Evolutionary conservation across 2,888 invertebrate genomes (phyloP), one percentile per base, ranked within the genome.

Genomic region (Brachypalpus laphriformis): DNA sequence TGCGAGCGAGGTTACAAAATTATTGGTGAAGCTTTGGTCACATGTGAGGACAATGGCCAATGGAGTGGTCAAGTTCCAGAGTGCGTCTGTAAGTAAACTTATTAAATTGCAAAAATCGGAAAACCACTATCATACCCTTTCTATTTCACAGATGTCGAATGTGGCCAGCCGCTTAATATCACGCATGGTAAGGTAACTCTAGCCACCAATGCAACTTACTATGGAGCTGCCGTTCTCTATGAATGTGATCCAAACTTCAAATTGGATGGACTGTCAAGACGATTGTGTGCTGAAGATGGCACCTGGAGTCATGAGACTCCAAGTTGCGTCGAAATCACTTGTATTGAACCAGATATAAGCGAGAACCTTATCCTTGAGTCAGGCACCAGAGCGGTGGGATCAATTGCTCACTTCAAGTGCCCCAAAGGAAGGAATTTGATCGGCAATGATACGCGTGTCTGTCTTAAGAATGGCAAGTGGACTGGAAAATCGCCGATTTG

Each of bases 1-100:
- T 98, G 98, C 89, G 97, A 97, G 90, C 92, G 97, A 74, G 98
- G 98, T 0, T 97, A 97, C 92, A 97, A 97, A 91, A 95, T 97
- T 57, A 93, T 96, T 0, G 98, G 97, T 0, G 96, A 96, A 89
- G 96, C 97, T 57, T 91, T 97, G 49, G 96, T 96, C 68, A 97
- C 96, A 0, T 97, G 97, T 90, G 96, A 96, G 89, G 97, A 97
- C 87, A 96, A 94, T 88, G 97, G 97, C 0, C 94, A 94, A 85
- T 97, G 97, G 97, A 97, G 96, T 89, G 97, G 97, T 0, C 94
- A 94, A 72, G 95, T 96, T 25, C 97, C 97, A 0, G 94, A 94
- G 87, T 98, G 97, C 91, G 94, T 96, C 89, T 97, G 97, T 97
- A 92, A 95, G 96, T 89, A 54, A 0, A 5, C 3, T 1, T 34